phyloP scores from a whole-genome alignment of 2,888 invertebrate species.

The Coleophora deauratella region DNA sequence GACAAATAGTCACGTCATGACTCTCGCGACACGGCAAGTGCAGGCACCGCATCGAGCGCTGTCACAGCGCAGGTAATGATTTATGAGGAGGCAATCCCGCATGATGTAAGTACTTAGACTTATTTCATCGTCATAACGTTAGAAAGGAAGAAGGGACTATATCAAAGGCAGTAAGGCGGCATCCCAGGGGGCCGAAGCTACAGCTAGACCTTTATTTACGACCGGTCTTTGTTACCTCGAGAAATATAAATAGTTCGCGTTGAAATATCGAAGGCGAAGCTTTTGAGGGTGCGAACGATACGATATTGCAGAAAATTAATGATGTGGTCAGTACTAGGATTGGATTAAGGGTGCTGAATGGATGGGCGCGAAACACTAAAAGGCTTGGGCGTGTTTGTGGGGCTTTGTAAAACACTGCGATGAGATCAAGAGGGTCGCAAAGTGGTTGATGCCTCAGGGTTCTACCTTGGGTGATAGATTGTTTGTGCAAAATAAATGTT shows the following conservation, averaged over 20 bases:
- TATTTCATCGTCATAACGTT: constrained; percentile 60
- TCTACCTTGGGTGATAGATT: constrained; percentile 6
- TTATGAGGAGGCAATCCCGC: too few species aligned
- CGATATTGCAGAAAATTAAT: constrained; percentile 69
- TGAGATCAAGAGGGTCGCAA: constrained; percentile 28
- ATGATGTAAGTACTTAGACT: too few species aligned
- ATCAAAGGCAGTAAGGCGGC: constrained; percentile 69
- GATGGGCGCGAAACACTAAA: constrained; percentile 54
- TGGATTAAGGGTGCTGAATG: constrained; percentile 56
- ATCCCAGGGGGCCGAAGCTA: constrained; percentile 45
- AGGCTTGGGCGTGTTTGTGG: constrained; percentile 54
- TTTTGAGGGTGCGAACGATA: constrained; percentile 65
- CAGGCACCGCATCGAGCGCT: constrained; percentile 12
- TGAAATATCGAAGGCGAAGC: constrained; percentile 60
- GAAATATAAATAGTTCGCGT: constrained; percentile 71
- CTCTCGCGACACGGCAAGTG: neutral
- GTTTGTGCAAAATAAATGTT: too few species aligned
- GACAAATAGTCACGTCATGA: neutral
- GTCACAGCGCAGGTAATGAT: constrained; percentile 52
- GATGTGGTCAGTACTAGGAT: constrained; percentile 68
- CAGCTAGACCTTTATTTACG: constrained; percentile 64
- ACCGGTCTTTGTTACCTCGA: constrained; percentile 61
- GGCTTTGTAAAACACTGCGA: constrained; percentile 59
- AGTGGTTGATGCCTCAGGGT: constrained; percentile 25
- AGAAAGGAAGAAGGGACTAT: constrained; percentile 68